phyloP scores from a whole-genome alignment of 23 tunicate species.

The Halocynthia roretzi region DNA sequence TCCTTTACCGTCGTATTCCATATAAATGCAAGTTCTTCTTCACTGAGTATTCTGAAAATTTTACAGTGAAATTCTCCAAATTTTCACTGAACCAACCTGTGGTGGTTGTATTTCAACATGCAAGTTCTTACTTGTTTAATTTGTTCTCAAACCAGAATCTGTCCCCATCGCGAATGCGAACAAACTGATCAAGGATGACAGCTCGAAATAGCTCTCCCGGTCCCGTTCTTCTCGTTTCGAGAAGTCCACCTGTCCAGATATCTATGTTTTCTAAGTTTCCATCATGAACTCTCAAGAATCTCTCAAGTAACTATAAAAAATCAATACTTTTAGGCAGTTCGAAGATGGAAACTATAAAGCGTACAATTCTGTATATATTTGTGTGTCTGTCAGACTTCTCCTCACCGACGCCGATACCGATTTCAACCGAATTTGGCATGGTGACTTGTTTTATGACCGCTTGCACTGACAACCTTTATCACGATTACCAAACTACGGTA shows the following conservation, averaged over 20 bases:
- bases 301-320: constrained; percentile 27
- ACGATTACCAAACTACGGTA: too few relatives aligned
- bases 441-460: too few relatives aligned
- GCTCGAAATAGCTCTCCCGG: constrained; percentile 73
- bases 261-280: constrained; percentile 38
- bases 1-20: constrained; percentile 44
- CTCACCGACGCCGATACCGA: too few relatives aligned
- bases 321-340: too few relatives aligned
- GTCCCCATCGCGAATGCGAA: constrained; percentile 75
- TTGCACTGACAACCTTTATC: too few relatives aligned
- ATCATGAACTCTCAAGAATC: constrained; percentile 27
- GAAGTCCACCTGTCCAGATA: constrained; percentile 77
- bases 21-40: constrained; percentile 25
- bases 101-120: too few relatives aligned
- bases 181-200: constrained; percentile 63
- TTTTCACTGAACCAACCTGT: too few relatives aligned
- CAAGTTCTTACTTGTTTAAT: constrained; percentile 38
- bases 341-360: too few relatives aligned
- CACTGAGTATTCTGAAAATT: constrained; percentile 30
- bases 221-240: constrained; percentile 50
- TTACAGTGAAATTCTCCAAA: background rate
- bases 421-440: too few relatives aligned
- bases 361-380: too few relatives aligned
- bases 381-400: too few relatives aligned
- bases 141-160: constrained; percentile 75